These are phyloP conservation scores for Crax fasciolata DNA, from an alignment of 2,797 vertebrate genomes.

Conservation along the genomic window DNA sequence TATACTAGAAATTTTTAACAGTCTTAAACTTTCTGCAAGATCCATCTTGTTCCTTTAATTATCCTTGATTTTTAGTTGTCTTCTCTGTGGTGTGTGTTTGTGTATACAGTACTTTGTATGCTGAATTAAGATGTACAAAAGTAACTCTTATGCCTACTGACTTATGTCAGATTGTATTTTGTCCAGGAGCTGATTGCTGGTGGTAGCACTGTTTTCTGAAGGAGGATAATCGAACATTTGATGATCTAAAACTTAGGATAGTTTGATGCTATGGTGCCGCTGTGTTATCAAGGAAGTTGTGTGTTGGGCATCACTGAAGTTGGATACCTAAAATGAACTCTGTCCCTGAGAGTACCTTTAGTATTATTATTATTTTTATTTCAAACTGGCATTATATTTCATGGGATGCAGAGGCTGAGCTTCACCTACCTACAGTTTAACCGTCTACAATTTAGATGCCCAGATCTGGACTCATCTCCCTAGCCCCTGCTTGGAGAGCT, in stretches of 20 bases:
- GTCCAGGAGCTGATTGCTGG: not conserved
- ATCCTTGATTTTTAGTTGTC: not conserved
- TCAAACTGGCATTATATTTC: not conserved
- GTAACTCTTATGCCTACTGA: not conserved
- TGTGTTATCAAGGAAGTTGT: not conserved
- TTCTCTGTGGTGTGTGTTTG: not conserved
- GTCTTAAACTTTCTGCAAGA: not conserved
- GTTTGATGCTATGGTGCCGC: not conserved
- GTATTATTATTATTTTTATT: not conserved
- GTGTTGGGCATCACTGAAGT: not conserved
- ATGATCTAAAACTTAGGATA: not conserved
- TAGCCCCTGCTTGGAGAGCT: not conserved
- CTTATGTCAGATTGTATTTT: not conserved
- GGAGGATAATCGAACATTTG: not conserved
- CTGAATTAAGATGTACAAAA: not conserved
- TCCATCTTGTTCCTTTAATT: constrained; percentile 1
- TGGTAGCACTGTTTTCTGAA: not conserved
- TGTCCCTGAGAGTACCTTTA: not conserved
- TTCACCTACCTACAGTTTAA: not conserved
- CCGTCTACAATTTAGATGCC: not conserved
- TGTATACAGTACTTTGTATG: not conserved
- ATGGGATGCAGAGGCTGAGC: not conserved
- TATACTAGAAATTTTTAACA: not conserved
- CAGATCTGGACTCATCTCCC: not conserved
- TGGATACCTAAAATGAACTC: not conserved